Evolutionary conservation across 2,797 vertebrate genomes (phyloP).

Genomic region (Odontamblyopus lacepedii): DNA sequence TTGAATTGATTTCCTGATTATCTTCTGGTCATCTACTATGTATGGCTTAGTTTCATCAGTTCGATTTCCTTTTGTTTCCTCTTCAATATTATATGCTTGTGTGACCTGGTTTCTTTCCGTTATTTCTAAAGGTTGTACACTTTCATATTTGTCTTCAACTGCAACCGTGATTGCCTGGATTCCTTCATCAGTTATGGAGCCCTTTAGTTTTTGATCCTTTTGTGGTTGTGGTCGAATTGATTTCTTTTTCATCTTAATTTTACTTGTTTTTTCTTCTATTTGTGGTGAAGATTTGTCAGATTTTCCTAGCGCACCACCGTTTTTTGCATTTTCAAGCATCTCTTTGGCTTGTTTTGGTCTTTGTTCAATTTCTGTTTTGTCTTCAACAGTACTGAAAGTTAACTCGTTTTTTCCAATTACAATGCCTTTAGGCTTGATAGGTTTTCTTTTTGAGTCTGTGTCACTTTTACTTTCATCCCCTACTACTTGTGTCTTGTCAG

Average conservation of each 20-base stretch:
- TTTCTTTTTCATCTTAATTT: background rate
- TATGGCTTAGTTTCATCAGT: background rate
- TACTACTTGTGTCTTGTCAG: background rate
- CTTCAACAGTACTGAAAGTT: background rate
- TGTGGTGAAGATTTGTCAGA: background rate
- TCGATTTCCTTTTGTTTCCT: background rate
- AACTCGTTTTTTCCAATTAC: background rate
- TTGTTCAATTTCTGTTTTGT: background rate
- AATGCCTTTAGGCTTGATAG: background rate
- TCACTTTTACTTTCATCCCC: background rate
- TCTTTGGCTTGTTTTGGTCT: background rate
- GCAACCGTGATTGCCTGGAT: slow-evolving; percentile 4
- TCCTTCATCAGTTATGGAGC: background rate
- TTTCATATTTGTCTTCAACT: slow-evolving; percentile 9
- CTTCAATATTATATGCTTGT: background rate
- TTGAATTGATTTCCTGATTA: background rate
- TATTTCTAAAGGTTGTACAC: background rate
- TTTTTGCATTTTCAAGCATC: no score
- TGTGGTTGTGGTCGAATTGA: background rate
- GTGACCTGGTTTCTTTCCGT: background rate
- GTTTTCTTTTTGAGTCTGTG: background rate
- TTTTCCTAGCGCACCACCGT: background rate
- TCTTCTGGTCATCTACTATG: background rate
- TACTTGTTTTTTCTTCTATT: background rate
- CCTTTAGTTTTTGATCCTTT: background rate